phyloP scores from a whole-genome alignment of 2,888 invertebrate genomes.

The Trichacis sp. region DNA sequence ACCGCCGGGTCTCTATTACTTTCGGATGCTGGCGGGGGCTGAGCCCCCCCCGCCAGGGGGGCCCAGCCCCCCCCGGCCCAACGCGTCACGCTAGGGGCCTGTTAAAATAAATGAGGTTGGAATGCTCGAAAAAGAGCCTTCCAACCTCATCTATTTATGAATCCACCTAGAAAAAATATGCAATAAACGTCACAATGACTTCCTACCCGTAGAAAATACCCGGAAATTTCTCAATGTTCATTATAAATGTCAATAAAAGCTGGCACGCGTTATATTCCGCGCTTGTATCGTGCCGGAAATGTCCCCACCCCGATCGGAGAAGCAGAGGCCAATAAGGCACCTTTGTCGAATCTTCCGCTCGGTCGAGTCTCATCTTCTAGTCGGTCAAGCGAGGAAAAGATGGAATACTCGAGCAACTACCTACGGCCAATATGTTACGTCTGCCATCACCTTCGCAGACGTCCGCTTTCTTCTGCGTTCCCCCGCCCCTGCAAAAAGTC shows the following conservation, averaged over 20 bases:
- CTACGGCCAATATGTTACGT: conserved; percentile 51
- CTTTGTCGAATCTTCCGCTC: conserved; percentile 64
- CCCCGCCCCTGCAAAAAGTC: not conserved
- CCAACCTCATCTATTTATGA: conserved; percentile 8
- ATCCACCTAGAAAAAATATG: not conserved
- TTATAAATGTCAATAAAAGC: conserved; percentile 38
- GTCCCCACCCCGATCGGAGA: too few species aligned
- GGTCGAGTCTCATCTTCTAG: conserved; percentile 59
- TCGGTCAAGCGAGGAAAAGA: conserved; percentile 60
- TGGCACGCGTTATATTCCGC: conserved; percentile 18
- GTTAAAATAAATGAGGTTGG: too few species aligned
- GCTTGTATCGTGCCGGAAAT: conserved; percentile 31
- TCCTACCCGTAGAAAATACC: too few species aligned
- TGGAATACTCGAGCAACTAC: conserved; percentile 61
- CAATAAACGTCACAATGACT: not conserved
- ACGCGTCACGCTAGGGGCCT: too few species aligned
- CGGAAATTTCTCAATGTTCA: conserved; percentile 8
- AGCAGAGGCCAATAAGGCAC: conserved; percentile 58
- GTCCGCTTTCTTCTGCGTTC: not conserved
- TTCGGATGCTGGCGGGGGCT: too few species aligned
- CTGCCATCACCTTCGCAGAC: conserved; percentile 21
- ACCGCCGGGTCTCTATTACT: too few species aligned
- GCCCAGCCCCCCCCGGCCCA: too few species aligned
- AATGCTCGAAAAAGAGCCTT: too few species aligned
- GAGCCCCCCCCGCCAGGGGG: too few species aligned